Base-by-base conservation (phyloP, 2,888 invertebrate species). In the Polyommatus iphigenia region DNA sequence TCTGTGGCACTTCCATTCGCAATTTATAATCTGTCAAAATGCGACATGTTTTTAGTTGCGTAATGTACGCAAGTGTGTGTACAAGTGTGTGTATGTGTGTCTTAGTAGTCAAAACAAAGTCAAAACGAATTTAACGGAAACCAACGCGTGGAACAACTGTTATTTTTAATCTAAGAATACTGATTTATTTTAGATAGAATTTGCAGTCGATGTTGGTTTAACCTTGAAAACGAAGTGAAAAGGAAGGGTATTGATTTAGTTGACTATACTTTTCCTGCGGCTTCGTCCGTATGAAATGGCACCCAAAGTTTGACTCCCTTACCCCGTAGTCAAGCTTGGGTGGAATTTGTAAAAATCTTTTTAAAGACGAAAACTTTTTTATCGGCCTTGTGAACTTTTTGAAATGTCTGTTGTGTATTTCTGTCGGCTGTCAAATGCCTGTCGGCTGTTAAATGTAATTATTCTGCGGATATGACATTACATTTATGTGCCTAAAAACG, bases 91-190 rank as follows among this genome's bases (percentile, higher is more conserved):
- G 59, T 18, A 13, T 62, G 62, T 62, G 59, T 59, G 24, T 62
- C 24, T 29, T 3, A 7, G 1, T 59, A 67, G 67, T 32, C 67
- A 67, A 32, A 67, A 67, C 67, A 67, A 67, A 67, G 67, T 67
- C 67, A 67, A 24, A 67, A 15, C 67, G 20, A 32, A 67, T 67
- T 67, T 67, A 67, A 67, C 67, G 15, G 29, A 67, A 67, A 67
- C 67, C 67, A 67, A 29, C 67, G 67, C 67, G 6, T 15, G 29
- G 29, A 67, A 18, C 67, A 67, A 32, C 67, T 67, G 67, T 67
- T 67, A 67, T 15, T 67, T 62, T 67, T 67, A 18, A 67, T 67
- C 67, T 67, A 67, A 67, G 32, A 67, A 67, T 67, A 67, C 67
- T 67, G 67, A 67, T 67, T 67, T 67, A 67, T 67, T 67, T 67